phyloP scores from a whole-genome alignment of 2,888 invertebrate species.

The Podabrus alpinus region DNA sequence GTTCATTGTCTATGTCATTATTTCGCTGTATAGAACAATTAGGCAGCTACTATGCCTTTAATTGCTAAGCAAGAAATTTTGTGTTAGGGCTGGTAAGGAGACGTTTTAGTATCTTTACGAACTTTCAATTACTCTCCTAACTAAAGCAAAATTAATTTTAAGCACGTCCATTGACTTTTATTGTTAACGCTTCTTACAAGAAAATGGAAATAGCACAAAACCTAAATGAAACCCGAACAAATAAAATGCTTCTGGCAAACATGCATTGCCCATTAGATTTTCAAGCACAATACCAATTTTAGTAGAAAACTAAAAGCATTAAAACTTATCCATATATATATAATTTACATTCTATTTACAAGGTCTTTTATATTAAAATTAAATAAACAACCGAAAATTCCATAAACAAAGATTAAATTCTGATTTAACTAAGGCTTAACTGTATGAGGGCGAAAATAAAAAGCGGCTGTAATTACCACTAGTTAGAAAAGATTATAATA shows the following conservation, averaged over 20 bases:
- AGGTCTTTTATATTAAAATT: background rate
- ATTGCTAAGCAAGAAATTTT: background rate
- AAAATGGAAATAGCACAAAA: slow-evolving; percentile 2
- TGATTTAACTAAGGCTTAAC: background rate
- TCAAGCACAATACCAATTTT: background rate
- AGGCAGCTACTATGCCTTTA: background rate
- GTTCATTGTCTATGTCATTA: background rate
- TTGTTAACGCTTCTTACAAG: slow-evolving; percentile 4
- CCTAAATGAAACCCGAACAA: slow-evolving; percentile 6
- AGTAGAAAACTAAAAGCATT: slow-evolving; percentile 4
- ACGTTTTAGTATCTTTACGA: background rate
- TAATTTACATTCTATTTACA: slow-evolving; percentile 1
- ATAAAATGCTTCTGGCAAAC: slow-evolving; percentile 3
- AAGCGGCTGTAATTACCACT: background rate
- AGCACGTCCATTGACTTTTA: slow-evolving; percentile 5
- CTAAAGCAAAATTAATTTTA: slow-evolving; percentile 1
- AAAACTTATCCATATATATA: background rate
- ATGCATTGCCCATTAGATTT: slow-evolving; percentile 11
- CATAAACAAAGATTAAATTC: background rate
- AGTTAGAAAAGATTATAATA: background rate
- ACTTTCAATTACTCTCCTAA: background rate
- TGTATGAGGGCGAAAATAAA: background rate
- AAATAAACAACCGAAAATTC: background rate
- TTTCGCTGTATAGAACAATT: background rate
- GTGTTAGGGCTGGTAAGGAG: background rate